Base-by-base conservation (phyloP, 2,113 vertebrate genomes). In the Equus przewalskii region DNA sequence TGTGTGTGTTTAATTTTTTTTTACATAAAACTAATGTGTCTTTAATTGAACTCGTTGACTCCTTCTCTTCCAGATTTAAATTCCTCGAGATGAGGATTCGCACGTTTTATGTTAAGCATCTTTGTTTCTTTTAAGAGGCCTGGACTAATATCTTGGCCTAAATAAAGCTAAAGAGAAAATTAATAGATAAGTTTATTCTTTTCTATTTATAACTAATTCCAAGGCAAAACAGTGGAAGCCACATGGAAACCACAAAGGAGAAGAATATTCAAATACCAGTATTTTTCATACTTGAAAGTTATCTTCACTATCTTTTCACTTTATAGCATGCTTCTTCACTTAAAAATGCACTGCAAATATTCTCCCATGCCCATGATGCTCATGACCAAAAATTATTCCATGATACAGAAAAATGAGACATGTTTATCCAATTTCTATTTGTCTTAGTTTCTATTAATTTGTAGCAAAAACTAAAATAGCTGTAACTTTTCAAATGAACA, bases 211-310 rank as follows among this genome's bases (percentile, higher is more conserved):
- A 95, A 51, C 1, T 33, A 72, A 65, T 78, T n/a, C 24, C 44
- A 51, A 64, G 1, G 9, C 15, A 56, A 1, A 56, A 58, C n/a
- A 76, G 0, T 49, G 5, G n/a, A 46, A 76, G n/a, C 4, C 15
- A 69, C 9, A 15, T 41, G 14, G 15, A 80, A 72, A 75, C 7
- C 4, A 73, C 6, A 75, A 84, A 16, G 30, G 46, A 75, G 36
- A 87, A 22, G 7, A 72, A 65, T 4, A 58, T n/a, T 73, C 21
- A 80, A 3, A 86, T 24, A 62, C 26, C 7, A 73, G 49, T 24
- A 41, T 46, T 65, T 72, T 54, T 65, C 12, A 64, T 54, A 24
- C 13, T 44, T 87, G 21, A 80, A 70, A 64, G 1, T 62, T 18
- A 41, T 33, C 26, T 21, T 1, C 24, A 19, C 41, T 81, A 41